Evolutionary conservation across 2,888 invertebrate species (phyloP).

Genomic region (Phasia obesa): DNA sequence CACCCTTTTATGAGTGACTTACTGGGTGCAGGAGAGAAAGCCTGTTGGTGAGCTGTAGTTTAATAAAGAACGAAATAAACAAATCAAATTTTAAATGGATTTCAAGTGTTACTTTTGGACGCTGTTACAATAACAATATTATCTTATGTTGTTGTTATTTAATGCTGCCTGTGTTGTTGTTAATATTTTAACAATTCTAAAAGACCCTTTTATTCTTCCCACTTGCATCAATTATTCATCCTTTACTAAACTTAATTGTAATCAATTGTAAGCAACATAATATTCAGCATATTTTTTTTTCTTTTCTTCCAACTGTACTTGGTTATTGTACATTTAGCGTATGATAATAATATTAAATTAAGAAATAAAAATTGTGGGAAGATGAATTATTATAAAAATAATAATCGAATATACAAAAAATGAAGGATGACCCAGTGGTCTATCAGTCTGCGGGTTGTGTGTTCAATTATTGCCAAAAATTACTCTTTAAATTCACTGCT

Average conservation of each 20-base stretch:
- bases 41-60: constrained; percentile 10
- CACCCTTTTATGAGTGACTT: constrained; percentile 57
- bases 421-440: no score
- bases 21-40: neutral
- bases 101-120: constrained; percentile 67
- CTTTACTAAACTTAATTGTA: constrained; percentile 52
- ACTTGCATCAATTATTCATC: constrained; percentile 30
- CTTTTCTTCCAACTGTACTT: no score
- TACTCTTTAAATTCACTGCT: no score
- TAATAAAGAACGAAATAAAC: constrained; percentile 60
- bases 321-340: no score
- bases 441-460: no score
- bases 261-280: constrained; percentile 19
- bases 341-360: no score
- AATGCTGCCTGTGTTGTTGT: constrained; percentile 36
- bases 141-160: constrained; percentile 54
- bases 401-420: no score
- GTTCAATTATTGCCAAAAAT: no score
- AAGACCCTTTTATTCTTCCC: constrained; percentile 19
- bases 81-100: constrained; percentile 71
- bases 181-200: constrained; percentile 46
- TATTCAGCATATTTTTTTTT: constrained; percentile 11
- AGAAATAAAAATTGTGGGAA: no score
- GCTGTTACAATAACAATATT: constrained; percentile 60
- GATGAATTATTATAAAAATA: no score